These are phyloP conservation scores for Protobothrops flavoviridis DNA, from an alignment of 2,113 vertebrate genomes.

Conservation along the genomic window DNA sequence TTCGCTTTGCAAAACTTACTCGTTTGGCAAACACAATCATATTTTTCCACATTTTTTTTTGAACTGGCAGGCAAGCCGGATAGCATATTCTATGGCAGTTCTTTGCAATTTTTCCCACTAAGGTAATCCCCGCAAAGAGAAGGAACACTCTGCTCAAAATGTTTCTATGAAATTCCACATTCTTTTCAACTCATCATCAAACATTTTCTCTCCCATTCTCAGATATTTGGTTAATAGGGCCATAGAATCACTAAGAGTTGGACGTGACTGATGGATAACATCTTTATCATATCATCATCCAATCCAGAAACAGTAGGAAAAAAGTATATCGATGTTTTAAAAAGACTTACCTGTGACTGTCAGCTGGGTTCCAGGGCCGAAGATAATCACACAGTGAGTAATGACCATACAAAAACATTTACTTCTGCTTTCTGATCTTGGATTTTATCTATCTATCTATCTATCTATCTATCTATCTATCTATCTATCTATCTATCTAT, in stretches of 20 bases:
- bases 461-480: too few relatives aligned
- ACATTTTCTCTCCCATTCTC: too few relatives aligned
- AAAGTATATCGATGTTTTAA: background rate
- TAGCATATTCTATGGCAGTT: background rate
- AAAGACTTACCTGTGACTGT: background rate
- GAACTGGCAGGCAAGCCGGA: background rate
- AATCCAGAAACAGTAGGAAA: background rate
- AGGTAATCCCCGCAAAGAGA: background rate
- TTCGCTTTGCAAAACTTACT: background rate
- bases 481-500: too few relatives aligned
- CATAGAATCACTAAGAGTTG: background rate
- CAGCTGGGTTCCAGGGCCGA: background rate
- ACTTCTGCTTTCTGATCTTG: background rate
- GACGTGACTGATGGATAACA: background rate
- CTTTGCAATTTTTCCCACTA: background rate
- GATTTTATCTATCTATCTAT: background rate
- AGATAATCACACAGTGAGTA: constrained; percentile 6
- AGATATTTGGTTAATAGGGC: too few relatives aligned
- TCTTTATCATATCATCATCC: background rate
- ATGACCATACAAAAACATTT: background rate
- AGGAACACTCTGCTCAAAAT: background rate
- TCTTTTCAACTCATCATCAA: too few relatives aligned
- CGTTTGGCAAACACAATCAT: background rate
- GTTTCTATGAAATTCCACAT: too few relatives aligned
- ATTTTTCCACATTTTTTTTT: background rate